Evolutionary conservation across 2,113 vertebrate species (phyloP).

Genomic region (Tursiops truncatus): DNA sequence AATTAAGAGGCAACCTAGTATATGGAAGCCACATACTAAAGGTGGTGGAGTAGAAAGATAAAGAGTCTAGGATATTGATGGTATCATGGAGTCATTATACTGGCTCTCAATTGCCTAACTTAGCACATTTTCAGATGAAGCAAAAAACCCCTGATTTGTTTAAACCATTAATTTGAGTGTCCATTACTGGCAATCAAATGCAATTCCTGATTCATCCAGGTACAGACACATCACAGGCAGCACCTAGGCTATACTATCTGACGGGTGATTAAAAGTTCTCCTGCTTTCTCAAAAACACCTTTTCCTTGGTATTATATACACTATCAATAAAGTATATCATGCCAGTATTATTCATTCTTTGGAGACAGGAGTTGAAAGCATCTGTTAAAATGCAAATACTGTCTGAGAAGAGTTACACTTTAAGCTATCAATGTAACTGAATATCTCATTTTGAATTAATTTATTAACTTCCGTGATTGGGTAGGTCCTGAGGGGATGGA

Average conservation of each 20-base stretch:
- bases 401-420: neutral
- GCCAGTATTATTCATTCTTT: neutral
- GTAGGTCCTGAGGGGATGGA: neutral
- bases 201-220: neutral
- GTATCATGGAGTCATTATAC: neutral
- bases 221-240: neutral
- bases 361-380: neutral
- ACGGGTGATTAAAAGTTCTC: neutral
- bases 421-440: neutral
- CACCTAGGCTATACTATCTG: neutral
- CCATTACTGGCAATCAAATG: neutral
- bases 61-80: neutral
- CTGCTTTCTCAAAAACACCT: neutral
- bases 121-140: neutral
- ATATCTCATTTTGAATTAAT: neutral
- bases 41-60: neutral
- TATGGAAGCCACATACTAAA: neutral
- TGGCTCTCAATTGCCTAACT: neutral
- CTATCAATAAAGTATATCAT: neutral
- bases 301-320: neutral
- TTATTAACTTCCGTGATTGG: neutral
- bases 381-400: slow-evolving; percentile 16
- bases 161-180: neutral
- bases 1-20: neutral
- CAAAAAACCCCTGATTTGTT: neutral